Evolutionary conservation across 1,140 invertebrate genomes (phyloP), one percentile per base, ranked within the genome.

Genomic region (Hylaeus volcanicus): DNA sequence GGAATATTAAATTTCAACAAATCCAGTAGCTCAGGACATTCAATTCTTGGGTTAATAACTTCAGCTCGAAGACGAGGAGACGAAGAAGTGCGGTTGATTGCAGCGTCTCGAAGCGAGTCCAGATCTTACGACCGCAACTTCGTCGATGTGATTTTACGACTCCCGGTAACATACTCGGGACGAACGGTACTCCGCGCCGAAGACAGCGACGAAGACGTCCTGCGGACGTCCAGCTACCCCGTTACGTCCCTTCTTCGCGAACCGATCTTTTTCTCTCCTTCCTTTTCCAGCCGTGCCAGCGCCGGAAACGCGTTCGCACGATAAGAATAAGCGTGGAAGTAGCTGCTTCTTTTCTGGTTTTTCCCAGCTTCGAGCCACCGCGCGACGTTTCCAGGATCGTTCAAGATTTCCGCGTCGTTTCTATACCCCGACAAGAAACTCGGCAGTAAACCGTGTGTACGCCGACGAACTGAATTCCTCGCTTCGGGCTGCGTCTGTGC

Each of bases 91-190:
- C 45, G 55, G 61, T 55, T 65, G 72, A 86, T 83, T 74, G 63
- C 76, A 70, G 53, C 48, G 70, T 61, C 48, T 72, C n/a, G 63
- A 66, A 74, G 55, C 63, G 51, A 41, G 48, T 58, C 45, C 82
- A n/a, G 72, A 83, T 79, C 39, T 56, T 61, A 26, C 45, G 15
- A 15, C 11, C 58, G 43, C 11, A 26, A 26, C 26, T 26, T 26
- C 26, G 26, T 26, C 72, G 43, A 84, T 72, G 72, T 53, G 73
- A 84, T 81, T 85, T 85, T 84, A 85, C 51, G 84, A 81, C 73
- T 56, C 9, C 53, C 45, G 11, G 83, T 71, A 82, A 51, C 65
- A 45, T 60, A 66, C 26, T 66, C 53, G 48, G 48, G 61, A 73
- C 74, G 56, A 85, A 86, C 84, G 85, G 85, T 86, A 82, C 71